These are phyloP conservation scores for Eufriesea mexicana DNA, from an alignment of 1,140 invertebrate genomes.

Conservation along the genomic window DNA sequence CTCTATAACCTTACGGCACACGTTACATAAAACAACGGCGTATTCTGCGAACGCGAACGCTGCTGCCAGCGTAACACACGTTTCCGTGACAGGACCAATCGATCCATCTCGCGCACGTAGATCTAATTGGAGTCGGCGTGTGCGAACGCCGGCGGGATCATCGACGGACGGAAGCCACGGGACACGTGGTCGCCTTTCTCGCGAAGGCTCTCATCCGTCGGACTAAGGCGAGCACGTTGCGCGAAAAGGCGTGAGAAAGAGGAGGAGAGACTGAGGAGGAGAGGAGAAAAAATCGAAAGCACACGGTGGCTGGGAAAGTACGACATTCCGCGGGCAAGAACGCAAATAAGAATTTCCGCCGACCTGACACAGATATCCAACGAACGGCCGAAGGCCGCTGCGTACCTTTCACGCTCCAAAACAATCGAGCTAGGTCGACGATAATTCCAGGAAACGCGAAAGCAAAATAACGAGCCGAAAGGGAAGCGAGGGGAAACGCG, in stretches of 20 bases:
- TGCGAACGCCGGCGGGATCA: background rate
- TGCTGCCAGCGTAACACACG: too few relatives aligned
- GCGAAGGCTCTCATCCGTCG: background rate
- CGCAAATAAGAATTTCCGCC: constrained; percentile 48
- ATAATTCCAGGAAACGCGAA: constrained; percentile 30
- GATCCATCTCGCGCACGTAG: background rate
- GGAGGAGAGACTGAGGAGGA: background rate
- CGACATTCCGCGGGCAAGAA: constrained; percentile 18
- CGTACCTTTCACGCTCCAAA: constrained; percentile 55
- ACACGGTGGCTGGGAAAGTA: constrained; percentile 7
- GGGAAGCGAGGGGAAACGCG: background rate
- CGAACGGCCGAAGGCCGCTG: constrained; percentile 42
- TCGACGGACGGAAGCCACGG: background rate
- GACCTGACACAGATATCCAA: constrained; percentile 45
- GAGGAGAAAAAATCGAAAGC: background rate
- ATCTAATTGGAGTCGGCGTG: background rate
- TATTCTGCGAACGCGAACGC: background rate
- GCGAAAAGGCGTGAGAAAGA: background rate
- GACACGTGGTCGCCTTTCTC: background rate
- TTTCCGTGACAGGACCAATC: background rate
- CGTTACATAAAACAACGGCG: constrained; percentile 50
- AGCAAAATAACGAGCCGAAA: background rate
- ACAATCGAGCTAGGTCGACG: constrained; percentile 29
- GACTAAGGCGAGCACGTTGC: background rate
- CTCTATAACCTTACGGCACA: constrained; percentile 55